Evolutionary conservation across 2,888 invertebrate species (phyloP), one percentile per base, ranked within the genome.

Genomic region (Nymphalis c-album): DNA sequence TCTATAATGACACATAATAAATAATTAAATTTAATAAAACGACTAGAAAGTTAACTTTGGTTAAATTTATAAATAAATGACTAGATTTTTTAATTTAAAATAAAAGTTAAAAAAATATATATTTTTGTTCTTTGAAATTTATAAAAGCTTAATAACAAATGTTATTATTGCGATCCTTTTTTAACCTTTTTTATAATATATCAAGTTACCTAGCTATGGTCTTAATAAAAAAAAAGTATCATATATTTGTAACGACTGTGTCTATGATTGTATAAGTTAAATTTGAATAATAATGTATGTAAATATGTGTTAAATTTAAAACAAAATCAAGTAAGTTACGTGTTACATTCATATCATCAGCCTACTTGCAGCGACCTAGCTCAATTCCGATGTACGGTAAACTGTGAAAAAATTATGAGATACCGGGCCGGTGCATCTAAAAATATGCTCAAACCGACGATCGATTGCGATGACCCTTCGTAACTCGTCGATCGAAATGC

Each of bases 351-450:
- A 46, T 68, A 47, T 45, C 45, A 64, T 65, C 68, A 78, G 68
- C 76, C 78, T 71, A 79, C 71, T 78, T 80, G 74, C 73, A 67
- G 55, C 72, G 77, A 74, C 75, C 72, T 69, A 66, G 53, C 72
- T 75, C 78, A 82, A 83, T 85, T 80, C 82, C 80, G 69, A 78
- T 78, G 80, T 79, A 80, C 73, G 68, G 58, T 70, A 64, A 61
- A 60, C 71, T 63, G 61, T 91, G 89, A 88, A 91, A 90, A 79
- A 86, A 82, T 85, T 83, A 91, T 90, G 85, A 87, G 85, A 74
- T 63, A 68, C 72, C 73, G 69, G 70, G 65, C 69, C 71, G 76
- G 76, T 83, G 85, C 88, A 90, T 91, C 91, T 91, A 91, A 91
- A 91, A 91, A 91, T 91, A 91, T 88, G 85, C 83, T 73, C 75